These are phyloP conservation scores for Phocoena phocoena DNA, from an alignment of 2,113 vertebrate species.

Conservation along the genomic window DNA sequence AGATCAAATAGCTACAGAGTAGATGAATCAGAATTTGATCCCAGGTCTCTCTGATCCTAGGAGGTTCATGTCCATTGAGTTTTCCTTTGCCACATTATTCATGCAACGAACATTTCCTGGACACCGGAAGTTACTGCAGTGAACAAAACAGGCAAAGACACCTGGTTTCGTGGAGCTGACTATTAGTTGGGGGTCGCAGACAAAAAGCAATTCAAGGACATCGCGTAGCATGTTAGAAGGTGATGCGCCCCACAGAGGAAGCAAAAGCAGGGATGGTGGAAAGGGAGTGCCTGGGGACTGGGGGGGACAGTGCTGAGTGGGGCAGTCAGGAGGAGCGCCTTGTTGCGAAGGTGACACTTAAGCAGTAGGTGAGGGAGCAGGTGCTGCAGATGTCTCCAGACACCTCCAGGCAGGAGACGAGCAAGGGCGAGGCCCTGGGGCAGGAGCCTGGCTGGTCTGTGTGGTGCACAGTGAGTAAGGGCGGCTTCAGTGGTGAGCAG, in stretches of 20 bases:
- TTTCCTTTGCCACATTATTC: background rate
- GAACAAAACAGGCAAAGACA: background rate
- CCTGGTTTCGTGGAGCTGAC: background rate
- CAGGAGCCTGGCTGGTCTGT: background rate
- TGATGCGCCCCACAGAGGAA: background rate
- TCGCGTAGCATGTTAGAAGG: fast-evolving
- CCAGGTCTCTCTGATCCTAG: background rate
- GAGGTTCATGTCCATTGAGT: background rate
- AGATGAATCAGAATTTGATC: conserved; percentile 3
- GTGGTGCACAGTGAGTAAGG: background rate
- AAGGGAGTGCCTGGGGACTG: no score
- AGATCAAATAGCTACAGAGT: background rate
- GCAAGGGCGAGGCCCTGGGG: background rate
- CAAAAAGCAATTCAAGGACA: background rate
- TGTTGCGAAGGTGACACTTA: background rate
- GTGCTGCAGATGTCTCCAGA: background rate
- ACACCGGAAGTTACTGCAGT: background rate
- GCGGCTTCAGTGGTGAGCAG: background rate
- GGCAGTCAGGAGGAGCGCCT: background rate
- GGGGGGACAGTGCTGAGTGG: fast-evolving
- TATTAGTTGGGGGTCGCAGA: background rate
- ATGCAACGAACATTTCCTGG: background rate
- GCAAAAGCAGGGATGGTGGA: fast-evolving
- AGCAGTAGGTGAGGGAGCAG: background rate
- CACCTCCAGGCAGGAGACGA: background rate